Evolutionary conservation across 92 coral and sea anemone genomes (phyloP).

Genomic region (Nematostella vectensis): DNA sequence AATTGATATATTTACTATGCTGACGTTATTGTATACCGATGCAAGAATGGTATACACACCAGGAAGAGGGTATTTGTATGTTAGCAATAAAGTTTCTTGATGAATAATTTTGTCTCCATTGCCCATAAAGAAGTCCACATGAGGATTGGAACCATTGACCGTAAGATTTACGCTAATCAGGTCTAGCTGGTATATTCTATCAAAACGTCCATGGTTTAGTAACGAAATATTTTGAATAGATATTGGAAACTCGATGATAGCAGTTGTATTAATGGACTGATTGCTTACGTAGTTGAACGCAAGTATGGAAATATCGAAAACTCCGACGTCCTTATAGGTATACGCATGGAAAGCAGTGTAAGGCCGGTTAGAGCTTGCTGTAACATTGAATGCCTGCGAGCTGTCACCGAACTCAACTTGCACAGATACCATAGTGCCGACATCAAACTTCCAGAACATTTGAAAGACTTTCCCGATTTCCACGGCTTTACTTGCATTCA

Average conservation of each 20-base stretch:
- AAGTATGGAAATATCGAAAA: constrained; percentile 16
- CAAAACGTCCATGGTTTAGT: constrained; percentile 25
- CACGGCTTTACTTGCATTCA: constrained; percentile 5
- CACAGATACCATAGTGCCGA: constrained; percentile 31
- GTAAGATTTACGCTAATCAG: constrained; percentile 18
- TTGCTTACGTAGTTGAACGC: constrained; percentile 26
- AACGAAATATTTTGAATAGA: constrained; percentile 13
- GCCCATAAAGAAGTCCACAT: constrained; percentile 17
- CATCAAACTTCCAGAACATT: constrained; percentile 28
- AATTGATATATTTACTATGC: constrained; percentile 12
- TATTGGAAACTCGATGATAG: constrained; percentile 32
- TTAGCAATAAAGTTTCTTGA: constrained; percentile 14
- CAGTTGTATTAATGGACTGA: constrained; percentile 3
- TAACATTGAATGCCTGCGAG: too few relatives aligned
- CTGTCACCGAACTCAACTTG: constrained; percentile 33
- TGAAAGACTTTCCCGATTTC: constrained; percentile 12
- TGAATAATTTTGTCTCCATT: constrained; percentile 24
- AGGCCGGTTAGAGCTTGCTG: neutral
- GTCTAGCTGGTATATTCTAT: constrained; percentile 46
- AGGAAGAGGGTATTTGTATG: constrained; percentile 27
- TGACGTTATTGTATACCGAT: constrained; percentile 43
- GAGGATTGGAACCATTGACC: constrained; percentile 33
- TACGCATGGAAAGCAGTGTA: neutral
- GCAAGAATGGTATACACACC: constrained; percentile 31
- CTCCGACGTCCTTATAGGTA: constrained; percentile 22